phyloP scores from a whole-genome alignment of 2,888 invertebrate genomes.

The Sesia apiformis region DNA sequence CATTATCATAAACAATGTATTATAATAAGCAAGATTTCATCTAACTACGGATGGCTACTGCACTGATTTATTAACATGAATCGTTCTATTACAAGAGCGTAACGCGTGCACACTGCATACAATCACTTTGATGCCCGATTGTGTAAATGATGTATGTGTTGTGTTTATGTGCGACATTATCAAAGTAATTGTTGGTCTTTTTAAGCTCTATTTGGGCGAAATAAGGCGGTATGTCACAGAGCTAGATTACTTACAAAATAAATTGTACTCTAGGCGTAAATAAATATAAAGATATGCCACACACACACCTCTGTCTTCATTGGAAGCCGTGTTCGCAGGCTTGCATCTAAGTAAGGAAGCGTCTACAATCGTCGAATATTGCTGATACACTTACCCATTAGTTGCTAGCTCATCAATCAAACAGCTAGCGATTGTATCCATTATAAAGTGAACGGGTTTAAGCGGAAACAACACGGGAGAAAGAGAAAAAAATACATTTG shows the following conservation, averaged over 20 bases:
- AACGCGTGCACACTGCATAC: constrained; percentile 17
- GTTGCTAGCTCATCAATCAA: constrained; percentile 88
- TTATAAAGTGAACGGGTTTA: constrained; percentile 57
- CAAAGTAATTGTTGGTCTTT: constrained; percentile 19
- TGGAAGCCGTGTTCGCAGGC: constrained; percentile 8
- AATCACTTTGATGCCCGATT: constrained; percentile 22
- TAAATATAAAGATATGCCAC: constrained; percentile 8
- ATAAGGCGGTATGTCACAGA: not conserved
- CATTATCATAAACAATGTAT: too few relatives aligned
- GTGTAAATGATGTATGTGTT: constrained; percentile 8
- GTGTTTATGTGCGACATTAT: constrained; percentile 5
- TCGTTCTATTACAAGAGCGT: too few relatives aligned
- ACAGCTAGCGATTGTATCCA: constrained; percentile 78
- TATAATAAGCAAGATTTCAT: too few relatives aligned
- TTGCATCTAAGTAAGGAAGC: constrained; percentile 49
- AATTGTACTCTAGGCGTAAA: constrained; percentile 14
- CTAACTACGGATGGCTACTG: too few relatives aligned
- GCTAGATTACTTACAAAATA: constrained; percentile 2
- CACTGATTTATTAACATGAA: too few relatives aligned
- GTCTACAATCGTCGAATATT: constrained; percentile 39
- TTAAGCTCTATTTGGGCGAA: not conserved
- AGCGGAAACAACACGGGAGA: constrained; percentile 64
- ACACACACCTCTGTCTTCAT: constrained; percentile 3
- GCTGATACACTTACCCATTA: constrained; percentile 81
- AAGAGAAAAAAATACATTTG: constrained; percentile 52